Conservation (phyloP, 2,888 invertebrate species). For the Spicauda simplicius region DNA sequence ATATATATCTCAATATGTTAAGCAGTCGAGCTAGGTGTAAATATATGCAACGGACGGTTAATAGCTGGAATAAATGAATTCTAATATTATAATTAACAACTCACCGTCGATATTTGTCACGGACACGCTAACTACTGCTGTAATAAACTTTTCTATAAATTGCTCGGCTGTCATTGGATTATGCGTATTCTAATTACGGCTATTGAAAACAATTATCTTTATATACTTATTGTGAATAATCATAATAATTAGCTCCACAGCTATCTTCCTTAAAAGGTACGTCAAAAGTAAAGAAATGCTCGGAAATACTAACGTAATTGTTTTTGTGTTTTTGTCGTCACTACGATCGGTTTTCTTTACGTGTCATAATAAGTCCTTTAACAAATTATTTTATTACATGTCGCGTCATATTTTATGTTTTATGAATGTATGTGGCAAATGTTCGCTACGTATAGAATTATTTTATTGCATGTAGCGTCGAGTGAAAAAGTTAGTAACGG, state of each 20-base stretch:
- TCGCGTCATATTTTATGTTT: conserved; percentile 18
- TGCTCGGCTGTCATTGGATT: conserved; percentile 31
- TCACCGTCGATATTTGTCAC: conserved; percentile 44
- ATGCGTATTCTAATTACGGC: conserved; percentile 29
- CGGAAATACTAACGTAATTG: conserved; percentile 21
- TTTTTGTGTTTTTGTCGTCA: conserved; percentile 26
- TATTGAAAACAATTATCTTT: conserved; percentile 26
- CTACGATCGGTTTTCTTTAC: conserved; percentile 24
- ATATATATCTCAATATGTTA: conserved; percentile 38
- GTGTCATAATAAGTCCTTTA: conserved; percentile 21
- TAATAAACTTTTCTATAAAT: conserved; percentile 43
- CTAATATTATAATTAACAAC: conserved; percentile 46
- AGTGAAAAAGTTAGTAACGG: conserved; percentile 56
- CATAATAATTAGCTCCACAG: conserved; percentile 16
- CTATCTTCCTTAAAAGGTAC: conserved; percentile 20
- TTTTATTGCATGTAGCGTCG: conserved; percentile 49
- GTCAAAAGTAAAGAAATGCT: conserved; percentile 18
- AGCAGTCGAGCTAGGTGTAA: conserved; percentile 45
- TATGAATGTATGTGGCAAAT: conserved; percentile 5
- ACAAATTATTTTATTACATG: conserved; percentile 34
- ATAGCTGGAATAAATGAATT: conserved; percentile 47
- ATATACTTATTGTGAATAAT: conserved; percentile 28
- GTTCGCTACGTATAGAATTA: not conserved
- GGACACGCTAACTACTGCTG: conserved; percentile 51
- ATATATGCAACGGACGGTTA: conserved; percentile 46